These are phyloP conservation scores for Temnothorax unifasciatus DNA, from an alignment of 2,888 invertebrate genomes.

Conservation along the genomic window DNA sequence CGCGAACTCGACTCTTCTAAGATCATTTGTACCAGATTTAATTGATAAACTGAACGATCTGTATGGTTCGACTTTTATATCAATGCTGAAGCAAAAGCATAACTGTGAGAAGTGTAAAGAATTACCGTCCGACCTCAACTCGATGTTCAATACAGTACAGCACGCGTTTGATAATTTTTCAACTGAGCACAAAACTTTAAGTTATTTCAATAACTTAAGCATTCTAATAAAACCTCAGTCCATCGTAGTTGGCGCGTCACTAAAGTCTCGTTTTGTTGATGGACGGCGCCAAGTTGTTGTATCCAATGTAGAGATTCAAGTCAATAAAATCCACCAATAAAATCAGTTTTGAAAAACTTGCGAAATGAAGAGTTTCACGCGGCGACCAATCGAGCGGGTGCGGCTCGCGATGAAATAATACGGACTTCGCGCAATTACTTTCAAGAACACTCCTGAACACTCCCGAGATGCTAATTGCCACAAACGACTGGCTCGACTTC, in stretches of 20 bases:
- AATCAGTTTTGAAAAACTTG: background rate
- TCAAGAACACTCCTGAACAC: too few species aligned
- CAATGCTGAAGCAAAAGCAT: background rate
- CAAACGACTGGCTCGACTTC: too few species aligned
- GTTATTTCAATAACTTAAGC: background rate
- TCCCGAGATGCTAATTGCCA: too few species aligned
- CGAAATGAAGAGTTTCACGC: too few species aligned
- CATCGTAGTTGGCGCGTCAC: background rate
- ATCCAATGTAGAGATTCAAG: background rate
- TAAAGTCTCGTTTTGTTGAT: constrained; percentile 10
- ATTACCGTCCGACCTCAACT: constrained; percentile 1
- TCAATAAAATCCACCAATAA: background rate
- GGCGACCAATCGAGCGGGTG: too few species aligned
- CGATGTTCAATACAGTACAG: background rate
- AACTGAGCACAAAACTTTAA: background rate
- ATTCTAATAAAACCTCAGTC: constrained; percentile 3
- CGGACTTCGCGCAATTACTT: too few species aligned
- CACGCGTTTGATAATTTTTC: constrained; percentile 13
- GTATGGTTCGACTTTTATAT: background rate
- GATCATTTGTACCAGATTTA: background rate
- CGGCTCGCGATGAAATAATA: too few species aligned
- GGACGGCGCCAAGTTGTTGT: background rate
- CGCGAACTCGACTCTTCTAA: background rate
- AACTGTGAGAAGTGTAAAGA: background rate
- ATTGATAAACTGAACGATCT: background rate